Percentiles rank a stretch among this genome's conserved stretches.
Evolutionary conservation across 2,113 vertebrate genomes (phyloP).

Genomic region (Hyaena hyaena): DNA sequence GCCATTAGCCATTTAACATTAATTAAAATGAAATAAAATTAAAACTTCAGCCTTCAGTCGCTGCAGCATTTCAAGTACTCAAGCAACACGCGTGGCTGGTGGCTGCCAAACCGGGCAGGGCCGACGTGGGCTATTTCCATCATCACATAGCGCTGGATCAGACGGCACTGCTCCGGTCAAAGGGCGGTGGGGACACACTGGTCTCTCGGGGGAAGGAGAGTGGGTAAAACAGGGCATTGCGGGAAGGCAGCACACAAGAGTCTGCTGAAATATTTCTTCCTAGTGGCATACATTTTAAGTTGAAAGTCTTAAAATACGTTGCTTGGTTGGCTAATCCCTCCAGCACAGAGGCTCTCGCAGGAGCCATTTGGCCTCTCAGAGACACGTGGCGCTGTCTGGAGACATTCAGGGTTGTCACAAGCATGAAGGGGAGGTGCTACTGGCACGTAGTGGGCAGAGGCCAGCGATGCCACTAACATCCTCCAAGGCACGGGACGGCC

Average conservation of each 20-base stretch:
- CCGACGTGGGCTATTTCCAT: background rate
- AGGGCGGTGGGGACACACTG: background rate
- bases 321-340: background rate
- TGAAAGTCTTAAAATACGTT: background rate
- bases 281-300: background rate
- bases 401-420: background rate
- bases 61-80: background rate
- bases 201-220: background rate
- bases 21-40: background rate
- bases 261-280: background rate
- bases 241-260: background rate
- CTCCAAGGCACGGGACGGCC: background rate
- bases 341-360: background rate
- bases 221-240: background rate
- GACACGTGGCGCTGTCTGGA: background rate
- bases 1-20: background rate
- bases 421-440: background rate
- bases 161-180: background rate
- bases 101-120: background rate
- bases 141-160: background rate
- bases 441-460: background rate
- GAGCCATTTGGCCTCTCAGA: background rate
- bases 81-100: background rate
- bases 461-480: background rate
- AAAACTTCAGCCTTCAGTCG: background rate